Base-by-base conservation (phyloP, 53 echinoderm and acorn worm species). In the Crossaster papposus region DNA sequence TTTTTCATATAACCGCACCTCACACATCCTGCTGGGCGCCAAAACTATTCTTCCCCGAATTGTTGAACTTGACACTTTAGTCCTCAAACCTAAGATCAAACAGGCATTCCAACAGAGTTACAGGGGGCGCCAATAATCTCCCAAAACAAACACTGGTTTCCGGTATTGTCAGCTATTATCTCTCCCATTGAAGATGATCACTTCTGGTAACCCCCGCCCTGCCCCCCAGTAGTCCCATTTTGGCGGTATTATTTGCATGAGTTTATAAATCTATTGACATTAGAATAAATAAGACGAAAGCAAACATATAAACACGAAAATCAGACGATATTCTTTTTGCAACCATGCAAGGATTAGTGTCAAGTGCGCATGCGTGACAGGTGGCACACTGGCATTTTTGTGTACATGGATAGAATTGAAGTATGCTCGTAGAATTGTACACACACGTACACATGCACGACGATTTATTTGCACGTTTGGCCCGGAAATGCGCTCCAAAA, bases 401-500 rank as follows among this genome's bases (percentile, higher is more conserved):
- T 84, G 84, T 84, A 84, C 84, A 84, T 84, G n/a, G n/a, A n/a
- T 72, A 84, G 65, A 84, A 84, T 71, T 84, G 72, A 78, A 78
- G 53, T 53, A 52, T 72, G 30, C 20, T 18, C 84, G n/a, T n/a
- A n/a, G n/a, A n/a, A 84, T 72, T 71, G 58, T 84, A 70, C 51
- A 72, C 84, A 84, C 65, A 72, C 58, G 3, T 18, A n/a, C 58
- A 58, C 58, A 58, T 20, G 58, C 22, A 58, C 58, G 12, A 7
- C 51, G 50, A 84, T 1, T 51, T 30, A 84, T 53, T 31, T 53
- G 72, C 84, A 72, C 51, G 51, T 72, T 53, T 14, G 26, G 52
- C 29, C 81, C 86, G 70, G 87, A 87, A 78, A 92, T 92, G 92
- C 83, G 92, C 62, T 92, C 92, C 33, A 92, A 92, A 92, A 84